Conservation (phyloP, 2,113 vertebrate genomes). For the Aldabrachelys gigantea region DNA sequence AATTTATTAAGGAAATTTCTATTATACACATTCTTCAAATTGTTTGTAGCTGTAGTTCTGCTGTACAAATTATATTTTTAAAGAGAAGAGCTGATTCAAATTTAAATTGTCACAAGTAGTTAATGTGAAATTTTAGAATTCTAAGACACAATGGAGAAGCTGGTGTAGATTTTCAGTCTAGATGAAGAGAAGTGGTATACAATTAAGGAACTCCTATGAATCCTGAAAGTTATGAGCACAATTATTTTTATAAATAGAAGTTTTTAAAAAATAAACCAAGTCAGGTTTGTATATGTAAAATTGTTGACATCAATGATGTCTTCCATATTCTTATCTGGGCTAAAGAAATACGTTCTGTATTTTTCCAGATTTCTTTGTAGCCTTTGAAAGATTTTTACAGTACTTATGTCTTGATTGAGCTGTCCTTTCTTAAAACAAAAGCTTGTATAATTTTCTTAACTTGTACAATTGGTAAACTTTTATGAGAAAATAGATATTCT, state of each 20-base stretch:
- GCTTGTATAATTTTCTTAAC: constrained; percentile 97
- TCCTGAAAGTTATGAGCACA: constrained; percentile 84
- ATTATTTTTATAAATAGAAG: constrained; percentile 87
- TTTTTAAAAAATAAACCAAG: constrained; percentile 87
- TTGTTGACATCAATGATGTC: constrained; percentile 99
- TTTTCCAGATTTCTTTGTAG: constrained; percentile 93
- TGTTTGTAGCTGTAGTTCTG: neutral
- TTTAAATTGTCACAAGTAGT: neutral
- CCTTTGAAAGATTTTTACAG: constrained; percentile 91
- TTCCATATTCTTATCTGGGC: constrained; percentile 88
- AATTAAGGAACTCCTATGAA: constrained; percentile 79
- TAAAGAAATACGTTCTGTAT: constrained; percentile 92
- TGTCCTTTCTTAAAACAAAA: constrained; percentile 89
- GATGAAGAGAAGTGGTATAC: constrained; percentile 20
- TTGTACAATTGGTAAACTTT: constrained; percentile 93
- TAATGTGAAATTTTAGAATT: neutral
- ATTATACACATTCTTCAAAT: neutral
- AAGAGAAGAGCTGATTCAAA: constrained; percentile 28
- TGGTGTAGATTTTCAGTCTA: neutral
- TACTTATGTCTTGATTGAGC: constrained; percentile 85
- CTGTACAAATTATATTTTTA: constrained; percentile 17
- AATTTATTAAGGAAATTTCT: neutral
- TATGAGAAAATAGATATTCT: constrained; percentile 84
- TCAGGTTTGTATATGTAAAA: constrained; percentile 94
- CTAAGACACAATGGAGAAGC: neutral